A percentile compares a stretch with the other conserved stretches of the same genome.
These are phyloP conservation scores for Sinella curviseta DNA, from an alignment of 1,140 invertebrate species.

Conservation along the genomic window DNA sequence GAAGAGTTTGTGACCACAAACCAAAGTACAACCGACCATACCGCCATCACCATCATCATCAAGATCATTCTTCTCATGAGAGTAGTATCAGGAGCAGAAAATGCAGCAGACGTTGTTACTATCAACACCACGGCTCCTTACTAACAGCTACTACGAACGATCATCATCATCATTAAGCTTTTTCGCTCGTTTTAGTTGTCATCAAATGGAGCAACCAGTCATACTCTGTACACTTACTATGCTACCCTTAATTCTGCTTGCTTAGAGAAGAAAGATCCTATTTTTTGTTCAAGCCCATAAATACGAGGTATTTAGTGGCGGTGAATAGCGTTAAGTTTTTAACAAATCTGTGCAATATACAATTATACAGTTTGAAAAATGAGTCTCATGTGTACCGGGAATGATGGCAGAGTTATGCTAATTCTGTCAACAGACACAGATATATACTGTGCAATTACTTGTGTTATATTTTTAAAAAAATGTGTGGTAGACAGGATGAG, in stretches of 20 bases:
- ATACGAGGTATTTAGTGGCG: too few species aligned
- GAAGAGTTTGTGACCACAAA: conserved; percentile 6
- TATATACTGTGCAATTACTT: conserved; percentile 40
- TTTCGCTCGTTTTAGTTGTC: neutral
- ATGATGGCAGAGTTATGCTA: conserved; percentile 42
- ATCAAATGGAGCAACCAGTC: too few species aligned
- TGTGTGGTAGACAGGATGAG: neutral
- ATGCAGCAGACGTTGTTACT: neutral
- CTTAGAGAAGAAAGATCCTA: too few species aligned
- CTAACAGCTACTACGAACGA: neutral
- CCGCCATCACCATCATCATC: neutral
- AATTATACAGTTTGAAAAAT: conserved; percentile 35
- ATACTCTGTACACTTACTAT: too few species aligned
- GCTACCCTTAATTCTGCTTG: too few species aligned
- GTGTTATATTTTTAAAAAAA: too few species aligned
- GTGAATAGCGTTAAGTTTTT: neutral
- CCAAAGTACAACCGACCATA: neutral
- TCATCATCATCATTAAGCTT: neutral
- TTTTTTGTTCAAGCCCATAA: too few species aligned
- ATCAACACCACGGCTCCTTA: conserved; percentile 17
- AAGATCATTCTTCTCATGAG: too few species aligned
- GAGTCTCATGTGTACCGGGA: conserved; percentile 36
- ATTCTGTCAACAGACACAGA: conserved; percentile 43
- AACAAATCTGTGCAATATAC: neutral
- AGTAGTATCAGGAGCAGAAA: too few species aligned